Conservation (phyloP, 1,140 invertebrate species). For the Drosophila micromelanica region DNA sequence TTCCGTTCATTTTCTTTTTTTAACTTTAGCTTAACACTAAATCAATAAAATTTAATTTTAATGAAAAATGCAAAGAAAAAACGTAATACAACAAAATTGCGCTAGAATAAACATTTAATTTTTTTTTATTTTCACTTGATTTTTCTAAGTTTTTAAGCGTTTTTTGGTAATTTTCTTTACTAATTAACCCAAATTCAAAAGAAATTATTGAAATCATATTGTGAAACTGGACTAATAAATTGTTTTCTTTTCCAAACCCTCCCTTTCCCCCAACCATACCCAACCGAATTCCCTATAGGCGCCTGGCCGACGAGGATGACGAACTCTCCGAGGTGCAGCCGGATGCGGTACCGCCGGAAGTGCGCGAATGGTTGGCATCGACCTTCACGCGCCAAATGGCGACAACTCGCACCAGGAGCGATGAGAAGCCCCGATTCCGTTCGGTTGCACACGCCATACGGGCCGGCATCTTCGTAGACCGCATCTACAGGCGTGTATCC, state of each 20-base stretch:
- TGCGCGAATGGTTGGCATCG: conserved; percentile 97
- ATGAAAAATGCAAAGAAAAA: conserved; percentile 6
- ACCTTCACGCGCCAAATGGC: conserved; percentile 97
- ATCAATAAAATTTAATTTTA: background rate
- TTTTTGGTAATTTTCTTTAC: conserved; percentile 34
- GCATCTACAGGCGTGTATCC: conserved; percentile 95
- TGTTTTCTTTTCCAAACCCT: conserved; percentile 30
- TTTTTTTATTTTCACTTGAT: conserved; percentile 8
- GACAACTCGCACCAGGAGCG: conserved; percentile 89
- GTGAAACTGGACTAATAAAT: conserved; percentile 49
- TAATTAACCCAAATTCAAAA: conserved; percentile 40
- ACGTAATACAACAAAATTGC: conserved; percentile 24
- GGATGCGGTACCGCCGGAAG: conserved; percentile 97
- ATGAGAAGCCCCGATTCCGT: conserved; percentile 94
- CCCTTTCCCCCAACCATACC: conserved; percentile 2
- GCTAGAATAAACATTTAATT: conserved; percentile 3
- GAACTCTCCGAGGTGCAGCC: conserved; percentile 97
- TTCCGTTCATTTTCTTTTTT: conserved; percentile 13
- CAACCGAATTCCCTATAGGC: conserved; percentile 84
- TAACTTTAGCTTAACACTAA: conserved; percentile 6
- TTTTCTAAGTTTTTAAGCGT: conserved; percentile 21
- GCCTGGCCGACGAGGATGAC: conserved; percentile 95
- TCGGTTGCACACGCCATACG: conserved; percentile 99
- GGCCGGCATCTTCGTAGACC: conserved; percentile 98
- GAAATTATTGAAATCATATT: background rate